Conservation (phyloP, 2,113 vertebrate species). For the Etia nguti region DNA sequence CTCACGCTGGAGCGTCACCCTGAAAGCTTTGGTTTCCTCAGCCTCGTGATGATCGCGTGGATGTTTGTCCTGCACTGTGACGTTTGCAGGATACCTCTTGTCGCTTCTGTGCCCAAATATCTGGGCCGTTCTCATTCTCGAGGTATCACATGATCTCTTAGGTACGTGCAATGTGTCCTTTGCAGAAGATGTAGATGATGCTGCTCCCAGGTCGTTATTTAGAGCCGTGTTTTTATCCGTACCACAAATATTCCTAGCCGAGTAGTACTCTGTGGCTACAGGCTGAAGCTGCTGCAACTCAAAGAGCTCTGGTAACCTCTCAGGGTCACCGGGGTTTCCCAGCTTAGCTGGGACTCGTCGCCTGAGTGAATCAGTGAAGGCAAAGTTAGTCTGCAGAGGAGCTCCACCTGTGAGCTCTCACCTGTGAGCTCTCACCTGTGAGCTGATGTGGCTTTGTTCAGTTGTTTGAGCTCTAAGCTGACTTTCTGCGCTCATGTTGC, state of each 20-base stretch:
- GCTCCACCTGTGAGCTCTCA: background rate
- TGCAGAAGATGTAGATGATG: background rate
- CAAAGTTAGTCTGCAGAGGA: background rate
- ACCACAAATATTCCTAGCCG: background rate
- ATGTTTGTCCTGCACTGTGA: background rate
- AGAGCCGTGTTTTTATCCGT: background rate
- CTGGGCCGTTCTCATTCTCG: background rate
- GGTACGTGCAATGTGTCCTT: fast-evolving
- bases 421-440: background rate
- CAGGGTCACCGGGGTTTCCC: background rate
- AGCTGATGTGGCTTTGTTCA: background rate
- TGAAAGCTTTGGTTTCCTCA: background rate
- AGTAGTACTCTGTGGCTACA: background rate
- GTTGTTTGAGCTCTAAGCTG: background rate
- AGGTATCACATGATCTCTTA: background rate
- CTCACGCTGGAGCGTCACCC: background rate
- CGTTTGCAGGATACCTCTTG: background rate
- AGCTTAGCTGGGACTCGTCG: no score
- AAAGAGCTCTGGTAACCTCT: background rate
- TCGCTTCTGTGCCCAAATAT: background rate
- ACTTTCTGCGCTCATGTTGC: background rate
- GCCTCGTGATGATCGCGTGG: background rate
- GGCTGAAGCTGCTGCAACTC: background rate
- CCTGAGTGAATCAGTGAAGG: background rate
- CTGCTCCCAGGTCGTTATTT: background rate